Evolutionary conservation across 2,888 invertebrate genomes (phyloP).

Genomic region (Ceriagrion tenellum): DNA sequence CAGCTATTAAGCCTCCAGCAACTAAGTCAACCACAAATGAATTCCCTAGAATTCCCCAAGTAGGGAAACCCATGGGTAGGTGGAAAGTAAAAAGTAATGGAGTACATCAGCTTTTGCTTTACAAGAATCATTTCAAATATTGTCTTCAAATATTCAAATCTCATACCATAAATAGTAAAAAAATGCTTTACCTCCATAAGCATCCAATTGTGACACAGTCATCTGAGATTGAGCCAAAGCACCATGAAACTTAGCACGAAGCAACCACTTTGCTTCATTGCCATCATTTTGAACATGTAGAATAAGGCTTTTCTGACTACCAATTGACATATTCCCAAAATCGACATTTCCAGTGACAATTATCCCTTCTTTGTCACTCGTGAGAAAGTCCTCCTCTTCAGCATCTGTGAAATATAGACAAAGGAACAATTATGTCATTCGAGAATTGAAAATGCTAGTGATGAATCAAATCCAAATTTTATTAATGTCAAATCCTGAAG

Average conservation of each 20-base stretch:
- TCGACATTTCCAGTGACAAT: slow-evolving; percentile 79
- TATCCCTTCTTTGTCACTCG: slow-evolving; percentile 79
- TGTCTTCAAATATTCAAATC: too few relatives aligned
- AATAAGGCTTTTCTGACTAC: not conserved
- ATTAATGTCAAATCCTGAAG: too few relatives aligned
- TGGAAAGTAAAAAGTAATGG: too few relatives aligned
- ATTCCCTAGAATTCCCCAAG: too few relatives aligned
- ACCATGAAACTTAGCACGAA: slow-evolving; percentile 25
- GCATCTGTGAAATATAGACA: slow-evolving; percentile 2
- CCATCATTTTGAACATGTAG: slow-evolving; percentile 19
- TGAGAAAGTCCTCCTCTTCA: slow-evolving; percentile 70
- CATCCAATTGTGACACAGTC: slow-evolving; percentile 75
- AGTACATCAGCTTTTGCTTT: too few relatives aligned
- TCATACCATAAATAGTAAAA: not conserved
- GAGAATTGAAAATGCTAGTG: too few relatives aligned
- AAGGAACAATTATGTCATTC: not conserved
- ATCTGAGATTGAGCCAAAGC: slow-evolving; percentile 68
- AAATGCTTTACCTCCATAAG: slow-evolving; percentile 78
- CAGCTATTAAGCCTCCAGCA: too few relatives aligned
- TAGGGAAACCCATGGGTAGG: too few relatives aligned
- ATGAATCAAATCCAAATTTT: too few relatives aligned
- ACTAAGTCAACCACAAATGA: too few relatives aligned
- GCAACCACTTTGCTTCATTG: not conserved
- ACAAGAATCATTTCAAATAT: too few relatives aligned
- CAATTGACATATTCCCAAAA: slow-evolving; percentile 75